Evolutionary conservation across 2,888 invertebrate species (phyloP).

Genomic region (Leuctra nigra): DNA sequence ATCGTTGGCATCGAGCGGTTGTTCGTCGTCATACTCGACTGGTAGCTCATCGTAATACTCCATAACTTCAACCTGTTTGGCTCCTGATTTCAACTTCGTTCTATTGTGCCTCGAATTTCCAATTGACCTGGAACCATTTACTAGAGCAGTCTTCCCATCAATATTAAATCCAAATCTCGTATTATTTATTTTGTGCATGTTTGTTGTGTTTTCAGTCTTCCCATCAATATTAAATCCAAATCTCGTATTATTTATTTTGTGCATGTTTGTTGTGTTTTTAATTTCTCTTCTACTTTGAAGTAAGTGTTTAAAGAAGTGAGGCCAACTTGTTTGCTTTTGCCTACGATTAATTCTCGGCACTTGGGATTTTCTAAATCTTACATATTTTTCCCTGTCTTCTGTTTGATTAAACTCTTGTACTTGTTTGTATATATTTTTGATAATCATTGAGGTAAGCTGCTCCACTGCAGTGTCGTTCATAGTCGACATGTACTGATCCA

Average conservation of each 20-base stretch:
- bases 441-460: neutral
- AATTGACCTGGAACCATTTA: slow-evolving; percentile 31
- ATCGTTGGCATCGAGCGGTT: neutral
- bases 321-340: neutral
- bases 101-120: slow-evolving; percentile 16
- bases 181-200: slow-evolving; percentile 6
- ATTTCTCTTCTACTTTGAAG: neutral
- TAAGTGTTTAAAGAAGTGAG: neutral
- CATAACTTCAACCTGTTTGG: neutral
- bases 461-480: slow-evolving; percentile 6
- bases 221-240: neutral
- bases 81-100: slow-evolving; percentile 18
- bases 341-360: neutral
- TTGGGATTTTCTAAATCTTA: neutral
- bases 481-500: neutral
- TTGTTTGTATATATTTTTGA: slow-evolving; percentile 3
- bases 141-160: no score
- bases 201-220: neutral
- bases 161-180: slow-evolving; percentile 18
- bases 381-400: neutral
- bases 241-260: slow-evolving; percentile 14
- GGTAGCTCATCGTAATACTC: slow-evolving; percentile 10
- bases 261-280: neutral
- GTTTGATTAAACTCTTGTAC: slow-evolving; percentile 12
- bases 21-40: slow-evolving; percentile 10